Percentiles rank a stretch among this genome's conserved stretches.
These are phyloP conservation scores for Carassius gibelio DNA, from an alignment of 2,113 vertebrate species.

Conservation along the genomic window DNA sequence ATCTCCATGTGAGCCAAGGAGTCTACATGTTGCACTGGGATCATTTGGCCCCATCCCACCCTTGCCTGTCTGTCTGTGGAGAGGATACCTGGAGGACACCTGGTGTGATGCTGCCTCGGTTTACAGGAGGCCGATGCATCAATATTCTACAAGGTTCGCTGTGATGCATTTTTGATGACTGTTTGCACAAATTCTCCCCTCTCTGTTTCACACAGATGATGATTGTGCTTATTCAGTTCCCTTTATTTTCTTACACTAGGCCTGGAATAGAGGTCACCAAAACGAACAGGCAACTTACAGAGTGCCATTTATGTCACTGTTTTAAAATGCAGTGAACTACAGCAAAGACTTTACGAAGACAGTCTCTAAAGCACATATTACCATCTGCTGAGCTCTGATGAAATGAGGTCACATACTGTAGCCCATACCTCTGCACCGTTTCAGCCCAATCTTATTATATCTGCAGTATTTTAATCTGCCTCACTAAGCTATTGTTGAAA, in stretches of 20 bases:
- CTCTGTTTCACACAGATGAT: constrained; percentile 49
- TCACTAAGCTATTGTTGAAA: constrained; percentile 5
- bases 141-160: constrained; percentile 38
- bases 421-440: background rate
- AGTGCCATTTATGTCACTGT: background rate
- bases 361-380: background rate
- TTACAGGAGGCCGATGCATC: constrained; percentile 49
- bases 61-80: background rate
- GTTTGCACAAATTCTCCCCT: constrained; percentile 28
- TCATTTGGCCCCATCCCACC: background rate
- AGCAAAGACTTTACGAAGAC: background rate
- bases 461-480: constrained; percentile 32
- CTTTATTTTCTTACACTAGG: constrained; percentile 15
- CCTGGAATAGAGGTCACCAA: background rate
- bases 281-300: background rate
- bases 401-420: constrained; percentile 26
- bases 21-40: background rate
- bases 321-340: background rate
- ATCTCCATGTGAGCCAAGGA: constrained; percentile 2
- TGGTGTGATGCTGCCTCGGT: constrained; percentile 14
- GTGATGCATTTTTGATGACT: constrained; percentile 52
- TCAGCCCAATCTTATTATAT: constrained; percentile 18
- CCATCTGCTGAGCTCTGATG: constrained; percentile 19
- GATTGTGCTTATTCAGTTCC: constrained; percentile 6
- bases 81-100: constrained; percentile 37